These are phyloP conservation scores for Diceros bicornis DNA, from an alignment of 2,797 vertebrate species.

Conservation along the genomic window DNA sequence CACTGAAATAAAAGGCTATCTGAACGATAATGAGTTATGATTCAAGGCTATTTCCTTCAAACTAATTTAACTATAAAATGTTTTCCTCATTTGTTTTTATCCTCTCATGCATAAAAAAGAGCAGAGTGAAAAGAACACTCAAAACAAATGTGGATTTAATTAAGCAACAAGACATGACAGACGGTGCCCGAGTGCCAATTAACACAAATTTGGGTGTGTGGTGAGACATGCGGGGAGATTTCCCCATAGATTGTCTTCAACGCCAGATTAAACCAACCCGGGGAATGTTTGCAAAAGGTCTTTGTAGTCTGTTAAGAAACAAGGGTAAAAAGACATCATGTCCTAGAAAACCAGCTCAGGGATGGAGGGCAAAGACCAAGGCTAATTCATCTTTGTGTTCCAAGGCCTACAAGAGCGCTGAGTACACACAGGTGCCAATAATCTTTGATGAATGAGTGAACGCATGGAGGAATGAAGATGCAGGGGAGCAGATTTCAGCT, in stretches of 20 bases:
- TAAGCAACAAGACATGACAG: constrained; percentile 89
- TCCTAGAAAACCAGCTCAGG: background rate
- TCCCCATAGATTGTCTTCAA: constrained; percentile 63
- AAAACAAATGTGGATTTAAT: constrained; percentile 88
- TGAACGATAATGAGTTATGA: constrained; percentile 70
- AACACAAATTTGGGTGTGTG: constrained; percentile 81
- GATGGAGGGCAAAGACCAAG: background rate
- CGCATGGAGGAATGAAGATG: background rate
- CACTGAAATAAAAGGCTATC: constrained; percentile 39
- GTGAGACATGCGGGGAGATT: constrained; percentile 68
- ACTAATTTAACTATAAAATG: constrained; percentile 83
- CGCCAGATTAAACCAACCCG: constrained; percentile 19
- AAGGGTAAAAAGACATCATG: background rate
- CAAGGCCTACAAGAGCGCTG: rapidly evolving
- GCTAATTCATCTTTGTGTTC: too few species aligned
- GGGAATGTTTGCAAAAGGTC: constrained; percentile 10
- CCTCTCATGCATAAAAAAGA: constrained; percentile 82
- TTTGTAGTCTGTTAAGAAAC: constrained; percentile 47
- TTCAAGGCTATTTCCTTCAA: constrained; percentile 67
- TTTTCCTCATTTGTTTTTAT: constrained; percentile 83
- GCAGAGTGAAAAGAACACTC: constrained; percentile 81
- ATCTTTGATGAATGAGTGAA: background rate
- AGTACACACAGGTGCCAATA: background rate
- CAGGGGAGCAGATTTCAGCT: background rate
- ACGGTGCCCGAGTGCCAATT: constrained; percentile 82